Percentiles rank a stretch among this genome's conserved stretches.
Evolutionary conservation across 2,797 vertebrate species (phyloP).

Genomic region (Mormyrus hasselquistii): DNA sequence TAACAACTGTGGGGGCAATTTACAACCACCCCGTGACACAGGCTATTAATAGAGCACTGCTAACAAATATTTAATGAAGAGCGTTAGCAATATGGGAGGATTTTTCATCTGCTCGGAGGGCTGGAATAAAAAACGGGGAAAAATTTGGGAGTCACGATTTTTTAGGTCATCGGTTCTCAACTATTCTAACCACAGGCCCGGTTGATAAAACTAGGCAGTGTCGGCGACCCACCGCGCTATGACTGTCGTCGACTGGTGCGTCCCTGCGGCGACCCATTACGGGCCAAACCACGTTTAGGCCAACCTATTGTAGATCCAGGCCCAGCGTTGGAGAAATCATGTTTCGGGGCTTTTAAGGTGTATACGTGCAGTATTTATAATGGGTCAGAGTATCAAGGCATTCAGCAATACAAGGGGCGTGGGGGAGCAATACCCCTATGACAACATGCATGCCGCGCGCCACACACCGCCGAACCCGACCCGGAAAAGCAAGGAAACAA

Average conservation of each 20-base stretch:
- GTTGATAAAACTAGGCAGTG: not conserved
- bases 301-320: not conserved
- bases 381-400: not conserved
- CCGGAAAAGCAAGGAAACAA: too few relatives aligned
- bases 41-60: constrained; percentile 69
- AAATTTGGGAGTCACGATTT: not conserved
- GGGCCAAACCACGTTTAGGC: not conserved
- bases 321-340: not conserved
- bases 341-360: not conserved
- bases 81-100: constrained; percentile 49
- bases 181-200: not conserved
- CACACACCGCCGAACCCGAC: too few relatives aligned
- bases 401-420: not conserved
- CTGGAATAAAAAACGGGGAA: not conserved
- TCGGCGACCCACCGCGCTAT: not conserved
- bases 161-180: not conserved
- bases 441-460: not conserved
- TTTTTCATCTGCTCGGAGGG: not conserved
- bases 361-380: not conserved
- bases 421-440: not conserved
- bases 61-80: constrained; percentile 77
- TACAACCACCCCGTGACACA: constrained; percentile 65
- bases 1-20: constrained; percentile 60
- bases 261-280: not conserved
- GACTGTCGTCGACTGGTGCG: not conserved